Evolutionary conservation across 2,797 vertebrate species (phyloP).

Genomic region (Fratercula arctica): DNA sequence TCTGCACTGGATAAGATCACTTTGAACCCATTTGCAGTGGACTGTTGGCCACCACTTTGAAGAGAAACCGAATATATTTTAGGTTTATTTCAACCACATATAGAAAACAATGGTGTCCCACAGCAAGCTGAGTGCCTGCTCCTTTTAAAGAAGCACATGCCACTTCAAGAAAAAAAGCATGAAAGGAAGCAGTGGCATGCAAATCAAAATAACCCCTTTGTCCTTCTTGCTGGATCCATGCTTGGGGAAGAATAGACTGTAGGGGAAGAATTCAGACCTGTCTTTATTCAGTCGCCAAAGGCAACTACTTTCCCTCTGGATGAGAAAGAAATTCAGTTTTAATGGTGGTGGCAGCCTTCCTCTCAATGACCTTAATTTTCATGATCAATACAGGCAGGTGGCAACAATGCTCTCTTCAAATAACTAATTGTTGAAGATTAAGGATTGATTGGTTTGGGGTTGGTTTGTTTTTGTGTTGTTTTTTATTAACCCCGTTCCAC

Average conservation of each 20-base stretch:
- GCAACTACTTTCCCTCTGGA: not conserved
- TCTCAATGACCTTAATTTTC: constrained; percentile 16
- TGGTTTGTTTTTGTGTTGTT: not conserved
- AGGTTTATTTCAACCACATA: not conserved
- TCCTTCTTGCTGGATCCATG: constrained; percentile 4
- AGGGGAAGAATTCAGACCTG: constrained; percentile 22
- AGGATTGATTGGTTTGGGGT: constrained; percentile 42
- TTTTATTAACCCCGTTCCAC: constrained; percentile 21
- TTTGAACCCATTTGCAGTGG: not conserved
- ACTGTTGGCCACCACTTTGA: not conserved
- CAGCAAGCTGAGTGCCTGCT: not conserved
- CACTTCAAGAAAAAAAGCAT: constrained; percentile 9
- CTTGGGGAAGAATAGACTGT: constrained; percentile 42
- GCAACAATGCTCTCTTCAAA: constrained; percentile 44
- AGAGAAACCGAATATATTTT: constrained; percentile 30
- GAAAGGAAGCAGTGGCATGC: constrained; percentile 27
- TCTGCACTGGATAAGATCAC: not conserved
- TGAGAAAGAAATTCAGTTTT: constrained; percentile 13
- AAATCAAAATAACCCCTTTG: constrained; percentile 37
- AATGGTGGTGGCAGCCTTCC: constrained; percentile 27
- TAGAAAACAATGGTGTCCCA: not conserved
- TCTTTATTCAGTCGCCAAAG: constrained; percentile 15
- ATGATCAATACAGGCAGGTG: constrained; percentile 61
- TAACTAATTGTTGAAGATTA: constrained; percentile 57
- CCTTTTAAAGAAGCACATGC: constrained; percentile 8